Evolutionary conservation across 2,113 vertebrate genomes (phyloP), one percentile per base, ranked within the genome.

Genomic region (Accipiter cooperii): DNA sequence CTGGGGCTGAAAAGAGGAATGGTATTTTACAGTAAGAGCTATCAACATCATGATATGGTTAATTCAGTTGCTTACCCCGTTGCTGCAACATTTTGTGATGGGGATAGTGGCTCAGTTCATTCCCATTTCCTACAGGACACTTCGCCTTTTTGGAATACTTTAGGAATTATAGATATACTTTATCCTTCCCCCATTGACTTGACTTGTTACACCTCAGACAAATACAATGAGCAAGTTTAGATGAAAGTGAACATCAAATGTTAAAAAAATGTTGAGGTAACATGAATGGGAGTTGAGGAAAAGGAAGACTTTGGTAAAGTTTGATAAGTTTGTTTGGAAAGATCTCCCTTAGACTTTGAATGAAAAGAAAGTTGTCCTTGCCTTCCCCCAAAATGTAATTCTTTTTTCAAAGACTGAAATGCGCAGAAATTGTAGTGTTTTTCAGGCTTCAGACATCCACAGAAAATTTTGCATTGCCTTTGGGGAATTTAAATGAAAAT

Each of bases 371-470:
- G 4, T 17, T 51, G 22, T 26, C 13, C 3, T 55, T 82, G 4
- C 18, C 12, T 21, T 55, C 33, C 18, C 10, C 5, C 9, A 47
- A 92, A 63, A 12, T 14, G 2, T 47, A 42, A 64, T 52, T 55
- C 16, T 68, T 78, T 33, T 68, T 1, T 58, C 25, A 49, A 69
- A 73, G 26, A 75, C 65, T 34, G 8, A 76, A 88, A 81, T 34
- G 5, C 0, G 3, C 9, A 51, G 60, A 47, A 91, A 54, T 10
- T 33, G 0, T 6, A 60, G 11, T 5, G 1, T 0, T 20, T 74
- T 88, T 70, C 34, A 28, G 25, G 15, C 33, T 78, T 74, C 8
- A 33, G 15, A 12, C 17, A 15, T 58, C 9, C 42, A 55, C n/a
- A 86, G 21, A 49, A 86, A 90, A 75, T 20, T 31, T 29, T 60